A percentile compares a stretch with the other conserved stretches of the same genome.
phyloP scores from a whole-genome alignment of 23 tunicate genomes.

The Clavelina lepadiformis region DNA sequence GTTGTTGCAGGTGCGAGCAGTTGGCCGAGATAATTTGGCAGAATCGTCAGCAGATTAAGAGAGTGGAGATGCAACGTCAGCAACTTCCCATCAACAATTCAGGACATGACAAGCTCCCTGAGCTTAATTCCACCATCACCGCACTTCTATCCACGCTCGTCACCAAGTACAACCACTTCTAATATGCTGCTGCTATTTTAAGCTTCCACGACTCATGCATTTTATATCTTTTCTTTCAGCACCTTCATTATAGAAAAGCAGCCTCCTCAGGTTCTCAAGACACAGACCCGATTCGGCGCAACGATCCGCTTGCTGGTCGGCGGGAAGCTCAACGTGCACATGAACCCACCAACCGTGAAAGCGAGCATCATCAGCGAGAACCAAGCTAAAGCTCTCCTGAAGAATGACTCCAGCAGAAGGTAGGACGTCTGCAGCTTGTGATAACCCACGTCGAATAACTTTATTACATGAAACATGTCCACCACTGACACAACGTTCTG shows the following conservation, averaged over 20 bases:
- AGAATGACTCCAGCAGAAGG: conserved; percentile 87
- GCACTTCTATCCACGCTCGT: conserved; percentile 77
- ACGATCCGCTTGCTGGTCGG: conserved; percentile 91
- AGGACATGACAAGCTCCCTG: conserved; percentile 77
- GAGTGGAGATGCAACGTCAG: conserved; percentile 87
- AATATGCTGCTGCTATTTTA: not conserved
- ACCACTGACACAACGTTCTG: no score
- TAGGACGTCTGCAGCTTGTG: conserved; percentile 29
- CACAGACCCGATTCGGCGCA: conserved; percentile 95
- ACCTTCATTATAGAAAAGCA: conserved; percentile 95
- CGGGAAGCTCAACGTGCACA: conserved; percentile 92
- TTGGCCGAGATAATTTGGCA: conserved; percentile 97
- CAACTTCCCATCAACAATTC: conserved; percentile 88
- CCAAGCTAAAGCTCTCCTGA: conserved; percentile 85
- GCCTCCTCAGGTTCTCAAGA: conserved; percentile 97
- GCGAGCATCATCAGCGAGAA: conserved; percentile 93
- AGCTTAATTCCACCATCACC: conserved; percentile 83
- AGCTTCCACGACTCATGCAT: not conserved
- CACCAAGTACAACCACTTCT: no score
- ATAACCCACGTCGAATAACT: not conserved
- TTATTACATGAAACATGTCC: no score
- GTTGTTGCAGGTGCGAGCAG: conserved; percentile 79
- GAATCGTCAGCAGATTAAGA: conserved; percentile 91
- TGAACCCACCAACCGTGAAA: conserved; percentile 98
- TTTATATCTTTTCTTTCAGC: conserved; percentile 24